Conservation (phyloP, 2,888 invertebrate species). For the Ctena decussata region DNA sequence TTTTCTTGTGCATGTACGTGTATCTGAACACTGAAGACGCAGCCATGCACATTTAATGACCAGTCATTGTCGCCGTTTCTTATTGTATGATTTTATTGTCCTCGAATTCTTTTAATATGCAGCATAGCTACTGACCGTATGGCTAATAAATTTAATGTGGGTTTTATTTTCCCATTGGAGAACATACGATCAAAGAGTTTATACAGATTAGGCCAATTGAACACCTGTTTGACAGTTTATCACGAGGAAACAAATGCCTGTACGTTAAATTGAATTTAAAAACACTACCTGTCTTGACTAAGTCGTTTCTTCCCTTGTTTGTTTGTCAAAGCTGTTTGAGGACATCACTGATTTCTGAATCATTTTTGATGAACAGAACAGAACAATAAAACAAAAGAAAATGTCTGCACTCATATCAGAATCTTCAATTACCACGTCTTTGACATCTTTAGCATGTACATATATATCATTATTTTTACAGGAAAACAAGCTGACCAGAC, state of each 20-base stretch:
- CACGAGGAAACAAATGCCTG: background rate
- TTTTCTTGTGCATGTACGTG: background rate
- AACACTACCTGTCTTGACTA: no score
- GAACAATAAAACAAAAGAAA: no score
- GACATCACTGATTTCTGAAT: no score
- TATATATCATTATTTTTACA: no score
- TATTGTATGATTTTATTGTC: background rate
- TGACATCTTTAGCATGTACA: no score
- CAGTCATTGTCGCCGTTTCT: background rate
- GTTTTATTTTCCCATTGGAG: background rate
- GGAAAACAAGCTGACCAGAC: no score
- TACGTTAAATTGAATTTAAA: no score
- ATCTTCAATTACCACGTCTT: no score
- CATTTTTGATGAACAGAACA: no score
- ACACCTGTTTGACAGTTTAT: background rate
- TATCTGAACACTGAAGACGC: background rate
- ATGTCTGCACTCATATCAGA: no score
- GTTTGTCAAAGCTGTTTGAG: no score
- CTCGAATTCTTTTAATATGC: background rate
- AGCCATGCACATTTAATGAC: background rate
- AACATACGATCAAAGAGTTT: background rate
- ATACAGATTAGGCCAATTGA: background rate
- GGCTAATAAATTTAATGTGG: background rate
- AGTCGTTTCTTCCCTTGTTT: no score
- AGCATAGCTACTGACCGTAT: background rate